Percentiles rank a stretch among this genome's conserved stretches.
Evolutionary conservation across 2,888 invertebrate species (phyloP).

Genomic region (Vesta saturnalis): DNA sequence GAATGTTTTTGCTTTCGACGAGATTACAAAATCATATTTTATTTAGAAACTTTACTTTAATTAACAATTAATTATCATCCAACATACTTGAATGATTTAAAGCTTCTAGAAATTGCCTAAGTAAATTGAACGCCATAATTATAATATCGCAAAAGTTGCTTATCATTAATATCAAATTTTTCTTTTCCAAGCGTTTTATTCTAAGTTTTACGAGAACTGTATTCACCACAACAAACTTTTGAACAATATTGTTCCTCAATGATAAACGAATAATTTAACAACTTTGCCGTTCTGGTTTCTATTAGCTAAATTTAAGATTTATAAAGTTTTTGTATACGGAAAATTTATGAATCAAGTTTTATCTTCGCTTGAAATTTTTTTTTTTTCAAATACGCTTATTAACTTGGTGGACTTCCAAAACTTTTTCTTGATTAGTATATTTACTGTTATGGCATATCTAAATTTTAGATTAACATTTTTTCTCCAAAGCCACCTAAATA

Average conservation of each 20-base stretch:
- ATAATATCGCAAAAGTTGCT: no score
- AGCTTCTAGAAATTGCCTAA: no score
- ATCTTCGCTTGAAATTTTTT: background rate
- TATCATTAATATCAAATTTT: background rate
- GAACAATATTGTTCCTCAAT: background rate
- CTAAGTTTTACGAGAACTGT: background rate
- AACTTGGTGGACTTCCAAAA: background rate
- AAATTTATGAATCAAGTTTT: background rate
- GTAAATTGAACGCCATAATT: no score
- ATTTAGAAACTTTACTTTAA: no score
- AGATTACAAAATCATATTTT: no score
- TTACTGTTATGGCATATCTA: no score
- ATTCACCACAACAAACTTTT: background rate
- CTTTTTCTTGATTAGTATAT: no score
- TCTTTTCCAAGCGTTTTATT: background rate
- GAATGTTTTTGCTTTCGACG: no score
- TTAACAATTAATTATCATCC: no score
- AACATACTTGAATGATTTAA: no score
- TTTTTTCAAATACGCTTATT: background rate
- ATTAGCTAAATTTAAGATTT: background rate
- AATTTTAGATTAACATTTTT: no score
- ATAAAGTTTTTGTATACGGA: background rate
- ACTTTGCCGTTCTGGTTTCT: background rate
- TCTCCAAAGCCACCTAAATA: no score
- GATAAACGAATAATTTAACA: conserved; percentile 1